Evolutionary conservation across 2,888 invertebrate species (phyloP).

Genomic region (Xestia ashworthii): DNA sequence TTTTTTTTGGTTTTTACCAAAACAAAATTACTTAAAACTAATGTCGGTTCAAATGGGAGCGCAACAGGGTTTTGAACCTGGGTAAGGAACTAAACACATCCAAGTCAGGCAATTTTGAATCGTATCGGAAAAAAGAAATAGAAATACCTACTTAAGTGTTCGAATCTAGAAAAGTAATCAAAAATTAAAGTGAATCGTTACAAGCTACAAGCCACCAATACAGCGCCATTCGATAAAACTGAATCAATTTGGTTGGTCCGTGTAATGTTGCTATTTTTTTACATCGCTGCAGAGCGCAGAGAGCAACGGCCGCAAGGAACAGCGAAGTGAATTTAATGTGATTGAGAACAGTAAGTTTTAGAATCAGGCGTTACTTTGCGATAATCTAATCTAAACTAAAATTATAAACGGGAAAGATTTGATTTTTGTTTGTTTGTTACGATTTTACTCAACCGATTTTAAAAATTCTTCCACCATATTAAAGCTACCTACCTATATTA

Average conservation of each 20-base stretch:
- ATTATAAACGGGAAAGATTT: too few species aligned
- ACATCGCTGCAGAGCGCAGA: background rate
- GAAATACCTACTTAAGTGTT: background rate
- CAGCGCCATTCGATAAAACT: background rate
- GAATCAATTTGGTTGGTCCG: background rate
- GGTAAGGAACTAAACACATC: too few species aligned
- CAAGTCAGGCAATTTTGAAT: background rate
- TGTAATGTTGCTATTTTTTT: background rate
- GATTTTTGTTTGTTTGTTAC: too few species aligned
- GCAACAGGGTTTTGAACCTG: too few species aligned
- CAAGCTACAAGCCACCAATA: background rate
- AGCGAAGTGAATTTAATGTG: background rate
- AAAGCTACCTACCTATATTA: too few species aligned
- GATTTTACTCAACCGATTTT: too few species aligned
- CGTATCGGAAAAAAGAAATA: background rate
- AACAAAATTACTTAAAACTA: too few species aligned
- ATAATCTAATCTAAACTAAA: too few species aligned
- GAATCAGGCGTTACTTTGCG: background rate
- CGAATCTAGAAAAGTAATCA: background rate
- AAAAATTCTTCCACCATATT: too few species aligned
- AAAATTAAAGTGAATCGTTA: background rate
- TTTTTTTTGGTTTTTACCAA: too few species aligned
- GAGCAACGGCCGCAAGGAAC: background rate
- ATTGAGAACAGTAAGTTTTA: background rate
- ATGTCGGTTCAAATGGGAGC: too few species aligned